Percentiles rank a stretch among this genome's conserved stretches.
phyloP scores from a whole-genome alignment of 2,888 invertebrate genomes.

The Bhutanitis thaidina region DNA sequence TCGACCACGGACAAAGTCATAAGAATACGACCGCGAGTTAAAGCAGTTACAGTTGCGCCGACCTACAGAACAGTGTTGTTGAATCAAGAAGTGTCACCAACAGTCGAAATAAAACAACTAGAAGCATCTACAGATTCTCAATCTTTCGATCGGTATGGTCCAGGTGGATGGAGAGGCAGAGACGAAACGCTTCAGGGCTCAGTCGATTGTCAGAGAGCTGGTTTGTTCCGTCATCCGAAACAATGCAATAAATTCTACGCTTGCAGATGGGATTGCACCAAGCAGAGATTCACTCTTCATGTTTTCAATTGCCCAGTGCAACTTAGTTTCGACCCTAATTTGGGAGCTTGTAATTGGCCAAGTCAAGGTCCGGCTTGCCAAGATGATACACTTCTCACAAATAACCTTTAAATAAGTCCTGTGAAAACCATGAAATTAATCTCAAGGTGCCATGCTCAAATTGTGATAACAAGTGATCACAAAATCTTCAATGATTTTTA shows the following conservation, averaged over 20 bases:
- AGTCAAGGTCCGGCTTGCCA: slow-evolving; percentile 89
- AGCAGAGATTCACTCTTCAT: slow-evolving; percentile 86
- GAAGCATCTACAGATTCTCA: slow-evolving; percentile 54
- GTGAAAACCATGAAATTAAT: slow-evolving; percentile 36
- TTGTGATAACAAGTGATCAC: slow-evolving; percentile 67
- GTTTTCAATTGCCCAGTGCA: slow-evolving; percentile 89
- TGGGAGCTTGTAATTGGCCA: slow-evolving; percentile 91
- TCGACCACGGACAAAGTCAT: slow-evolving; percentile 53
- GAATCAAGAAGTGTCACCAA: slow-evolving; percentile 54
- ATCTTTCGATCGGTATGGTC: slow-evolving; percentile 80
- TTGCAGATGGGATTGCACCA: slow-evolving; percentile 89
- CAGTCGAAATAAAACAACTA: slow-evolving; percentile 34
- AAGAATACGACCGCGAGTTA: slow-evolving; percentile 55
- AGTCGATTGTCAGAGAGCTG: slow-evolving; percentile 81
- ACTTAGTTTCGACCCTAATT: slow-evolving; percentile 85
- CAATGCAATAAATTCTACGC: slow-evolving; percentile 91
- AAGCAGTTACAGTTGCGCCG: slow-evolving; percentile 63
- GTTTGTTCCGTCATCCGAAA: slow-evolving; percentile 85
- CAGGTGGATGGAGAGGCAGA: slow-evolving; percentile 80
- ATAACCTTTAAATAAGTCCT: slow-evolving; percentile 57
- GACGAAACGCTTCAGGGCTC: slow-evolving; percentile 81
- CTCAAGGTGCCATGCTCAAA: slow-evolving; percentile 68
- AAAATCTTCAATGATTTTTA: slow-evolving; percentile 38
- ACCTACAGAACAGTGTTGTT: slow-evolving; percentile 63
- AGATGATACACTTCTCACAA: slow-evolving; percentile 83